These are phyloP conservation scores for Solenopsis invicta DNA, from an alignment of 1,140 invertebrate species.

Conservation along the genomic window DNA sequence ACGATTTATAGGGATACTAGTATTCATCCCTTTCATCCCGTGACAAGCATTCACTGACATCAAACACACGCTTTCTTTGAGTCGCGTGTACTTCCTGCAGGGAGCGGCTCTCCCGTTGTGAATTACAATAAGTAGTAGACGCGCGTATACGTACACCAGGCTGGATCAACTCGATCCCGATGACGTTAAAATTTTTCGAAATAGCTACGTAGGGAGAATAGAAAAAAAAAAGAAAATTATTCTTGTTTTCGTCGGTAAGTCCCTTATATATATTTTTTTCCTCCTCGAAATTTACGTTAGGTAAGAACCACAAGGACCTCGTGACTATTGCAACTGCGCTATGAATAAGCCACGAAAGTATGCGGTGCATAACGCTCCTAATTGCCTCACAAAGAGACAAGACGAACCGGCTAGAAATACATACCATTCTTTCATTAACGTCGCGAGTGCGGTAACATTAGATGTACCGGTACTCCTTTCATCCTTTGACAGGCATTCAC, in stretches of 20 bases:
- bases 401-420: constrained; percentile 51
- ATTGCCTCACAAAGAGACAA: constrained; percentile 59
- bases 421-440: constrained; percentile 60
- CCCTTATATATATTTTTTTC: not conserved
- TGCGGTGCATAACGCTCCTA: constrained; percentile 49
- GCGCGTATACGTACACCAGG: not conserved
- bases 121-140: constrained; percentile 42
- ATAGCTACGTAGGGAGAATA: not conserved
- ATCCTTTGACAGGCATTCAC: constrained; percentile 62
- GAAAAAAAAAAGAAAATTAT: not conserved
- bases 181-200: not conserved
- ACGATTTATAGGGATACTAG: constrained; percentile 58
- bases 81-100: constrained; percentile 56
- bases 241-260: not conserved
- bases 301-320: not conserved
- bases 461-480: constrained; percentile 59
- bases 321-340: constrained; percentile 12
- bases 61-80: constrained; percentile 50
- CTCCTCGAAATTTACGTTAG: not conserved
- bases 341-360: constrained; percentile 41
- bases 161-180: constrained; percentile 32
- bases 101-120: constrained; percentile 58
- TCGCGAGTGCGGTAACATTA: constrained; percentile 55
- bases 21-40: constrained; percentile 58
- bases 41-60: constrained; percentile 56